Evolutionary conservation across 2,113 vertebrate genomes (phyloP).

Genomic region (Odontesthes bonariensis): DNA sequence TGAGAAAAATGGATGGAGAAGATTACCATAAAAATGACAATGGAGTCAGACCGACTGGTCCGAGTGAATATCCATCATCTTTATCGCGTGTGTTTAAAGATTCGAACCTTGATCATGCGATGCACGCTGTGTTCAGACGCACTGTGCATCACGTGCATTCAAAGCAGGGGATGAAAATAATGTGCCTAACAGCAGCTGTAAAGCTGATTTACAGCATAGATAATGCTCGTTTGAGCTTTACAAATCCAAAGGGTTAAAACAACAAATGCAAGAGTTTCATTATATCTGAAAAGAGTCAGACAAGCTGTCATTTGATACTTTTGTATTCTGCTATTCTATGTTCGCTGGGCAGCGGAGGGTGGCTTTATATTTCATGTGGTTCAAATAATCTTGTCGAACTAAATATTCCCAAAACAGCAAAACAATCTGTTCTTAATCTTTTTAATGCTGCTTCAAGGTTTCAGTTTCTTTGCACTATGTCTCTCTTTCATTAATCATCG

Average conservation of each 20-base stretch:
- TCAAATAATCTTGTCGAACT: background rate
- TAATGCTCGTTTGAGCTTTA: background rate
- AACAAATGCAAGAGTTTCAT: background rate
- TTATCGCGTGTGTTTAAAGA: conserved; percentile 10
- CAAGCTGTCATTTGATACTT: background rate
- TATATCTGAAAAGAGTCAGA: background rate
- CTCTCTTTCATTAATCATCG: too few relatives aligned
- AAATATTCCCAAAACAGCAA: background rate
- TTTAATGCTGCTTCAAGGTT: background rate
- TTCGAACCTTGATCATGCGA: background rate
- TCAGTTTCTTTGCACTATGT: background rate
- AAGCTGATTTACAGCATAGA: background rate
- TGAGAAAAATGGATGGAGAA: background rate
- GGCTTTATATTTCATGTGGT: too few relatives aligned
- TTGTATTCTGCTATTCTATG: background rate
- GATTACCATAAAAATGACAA: conserved; percentile 1
- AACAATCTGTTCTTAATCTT: background rate
- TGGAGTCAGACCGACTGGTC: background rate
- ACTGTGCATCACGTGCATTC: background rate
- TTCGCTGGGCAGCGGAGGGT: background rate
- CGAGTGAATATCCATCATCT: conserved; percentile 3
- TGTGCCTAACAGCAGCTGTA: background rate
- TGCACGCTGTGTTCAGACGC: background rate
- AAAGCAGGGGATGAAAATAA: background rate
- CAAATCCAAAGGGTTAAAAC: background rate